These are phyloP conservation scores for Amphipyra tragopoginis DNA, from an alignment of 2,888 invertebrate species.

Conservation along the genomic window DNA sequence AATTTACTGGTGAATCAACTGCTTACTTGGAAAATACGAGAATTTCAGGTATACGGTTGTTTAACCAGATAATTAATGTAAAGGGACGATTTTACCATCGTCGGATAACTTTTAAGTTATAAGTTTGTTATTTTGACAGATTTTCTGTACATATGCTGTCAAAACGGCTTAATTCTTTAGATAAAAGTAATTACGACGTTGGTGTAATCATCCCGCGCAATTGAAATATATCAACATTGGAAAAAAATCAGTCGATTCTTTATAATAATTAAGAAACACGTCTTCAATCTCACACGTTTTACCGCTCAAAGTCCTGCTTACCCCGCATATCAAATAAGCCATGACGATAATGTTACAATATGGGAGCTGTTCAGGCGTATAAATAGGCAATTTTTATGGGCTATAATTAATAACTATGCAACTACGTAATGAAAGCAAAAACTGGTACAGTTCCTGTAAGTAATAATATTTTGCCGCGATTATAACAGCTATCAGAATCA, in stretches of 20 bases:
- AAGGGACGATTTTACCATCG: too few relatives aligned
- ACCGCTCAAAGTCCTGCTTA: constrained; percentile 24
- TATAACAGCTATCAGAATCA: constrained; percentile 23
- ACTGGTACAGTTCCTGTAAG: constrained; percentile 56
- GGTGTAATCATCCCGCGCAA: background rate
- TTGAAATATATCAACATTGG: background rate
- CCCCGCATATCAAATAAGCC: constrained; percentile 37
- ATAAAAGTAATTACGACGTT: too few relatives aligned
- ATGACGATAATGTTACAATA: constrained; percentile 35
- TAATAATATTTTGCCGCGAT: constrained; percentile 49
- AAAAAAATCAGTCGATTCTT: background rate
- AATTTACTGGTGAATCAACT: too few relatives aligned
- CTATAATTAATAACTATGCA: constrained; percentile 60
- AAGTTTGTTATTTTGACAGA: too few relatives aligned
- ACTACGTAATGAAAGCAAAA: constrained; percentile 69
- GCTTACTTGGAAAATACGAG: too few relatives aligned
- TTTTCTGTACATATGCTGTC: too few relatives aligned
- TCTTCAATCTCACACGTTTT: constrained; percentile 15
- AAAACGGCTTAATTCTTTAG: too few relatives aligned
- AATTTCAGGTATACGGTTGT: too few relatives aligned
- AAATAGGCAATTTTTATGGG: constrained; percentile 63
- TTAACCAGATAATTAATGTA: too few relatives aligned
- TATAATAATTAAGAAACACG: too few relatives aligned
- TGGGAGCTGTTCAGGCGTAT: constrained; percentile 62
- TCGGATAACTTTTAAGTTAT: too few relatives aligned